Evolutionary conservation across 2,888 invertebrate species (phyloP).

Genomic region (Ceratothoa steindachneri): DNA sequence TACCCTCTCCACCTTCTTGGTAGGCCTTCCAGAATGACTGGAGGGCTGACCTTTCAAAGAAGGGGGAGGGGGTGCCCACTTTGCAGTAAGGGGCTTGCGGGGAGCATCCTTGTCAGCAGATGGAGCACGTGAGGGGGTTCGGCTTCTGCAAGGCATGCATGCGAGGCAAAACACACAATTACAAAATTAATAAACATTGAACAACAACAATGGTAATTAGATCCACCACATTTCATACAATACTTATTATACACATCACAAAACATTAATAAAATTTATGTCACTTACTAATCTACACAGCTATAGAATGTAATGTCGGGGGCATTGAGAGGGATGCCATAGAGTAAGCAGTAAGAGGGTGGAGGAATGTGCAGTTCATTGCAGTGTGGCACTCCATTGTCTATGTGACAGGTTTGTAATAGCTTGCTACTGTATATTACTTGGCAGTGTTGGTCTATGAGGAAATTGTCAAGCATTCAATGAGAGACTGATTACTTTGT

Average conservation of each 20-base stretch:
- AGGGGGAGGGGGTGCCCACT: conserved; percentile 20
- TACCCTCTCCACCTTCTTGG: conserved; percentile 14
- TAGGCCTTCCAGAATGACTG: background rate
- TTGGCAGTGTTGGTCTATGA: too few relatives aligned
- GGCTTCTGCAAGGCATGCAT: conserved; percentile 44
- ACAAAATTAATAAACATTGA: background rate
- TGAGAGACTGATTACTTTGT: too few relatives aligned
- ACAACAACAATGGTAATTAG: background rate
- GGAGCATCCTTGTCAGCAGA: conserved; percentile 45
- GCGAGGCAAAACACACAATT: background rate
- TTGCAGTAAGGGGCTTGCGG: conserved; percentile 30
- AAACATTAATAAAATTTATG: too few relatives aligned
- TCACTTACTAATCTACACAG: too few relatives aligned
- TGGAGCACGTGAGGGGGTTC: conserved; percentile 40
- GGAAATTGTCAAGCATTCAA: too few relatives aligned
- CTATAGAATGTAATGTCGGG: too few relatives aligned
- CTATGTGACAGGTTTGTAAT: too few relatives aligned
- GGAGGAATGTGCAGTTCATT: too few relatives aligned
- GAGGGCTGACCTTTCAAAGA: conserved; percentile 17
- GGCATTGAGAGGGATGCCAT: too few relatives aligned
- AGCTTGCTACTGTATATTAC: too few relatives aligned
- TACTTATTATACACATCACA: background rate
- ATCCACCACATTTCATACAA: background rate
- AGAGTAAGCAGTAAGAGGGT: too few relatives aligned
- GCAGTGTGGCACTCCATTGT: too few relatives aligned